Base-by-base conservation (phyloP, 2,113 vertebrate genomes). In the Atlantisia rogersi region DNA sequence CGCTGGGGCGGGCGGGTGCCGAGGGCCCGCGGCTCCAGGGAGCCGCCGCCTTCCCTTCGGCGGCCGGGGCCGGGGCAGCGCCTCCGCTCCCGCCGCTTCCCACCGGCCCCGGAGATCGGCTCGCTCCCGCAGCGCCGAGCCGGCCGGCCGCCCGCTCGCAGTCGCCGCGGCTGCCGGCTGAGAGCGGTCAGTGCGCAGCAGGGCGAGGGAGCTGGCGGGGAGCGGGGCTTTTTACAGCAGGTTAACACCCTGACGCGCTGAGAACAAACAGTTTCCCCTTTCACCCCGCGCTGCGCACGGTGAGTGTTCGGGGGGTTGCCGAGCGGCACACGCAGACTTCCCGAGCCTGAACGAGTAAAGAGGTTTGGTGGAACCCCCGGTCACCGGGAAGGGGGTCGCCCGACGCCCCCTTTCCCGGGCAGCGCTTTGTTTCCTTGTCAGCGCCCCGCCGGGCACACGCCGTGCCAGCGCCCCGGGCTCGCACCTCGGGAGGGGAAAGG, bases 301-400 rank as follows among this genome's bases (percentile, higher is more conserved):
- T 11, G 9, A 20, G 32, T 55, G 62, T 64, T 16, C 24, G 60
- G 25, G 6, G 69, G 32, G 37, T 31, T 52, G 19, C 46, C 10
- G 6, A n/a, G 82, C n/a, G 25, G 24, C 73, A 28, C 39, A 12
- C 3, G 32, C 32, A 1, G 2, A 29, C 26, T 26, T n/a, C 39
- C 69, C 3, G 63, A 20, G 56, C 31, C 9, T 6, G 48, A 13
- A 19, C 4, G 52, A 9, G 12, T 2, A 3, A 21, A 4, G 76
- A 16, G 69, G 21, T 15, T 37, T 42, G 65, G 35, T 3, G 42
- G 13, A 37, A 9, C 17, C 50, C 3, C 18, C 1, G 67, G 32
- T 3, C 50, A 5, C 1, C 0, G 52, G 52, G 39, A 29, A 32
- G 77, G 1, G 44, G 52, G 0, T 2, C 5, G 28, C n/a, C 5